Base-by-base conservation (phyloP, 2,888 invertebrate species). In the Gonocerus acuteangulatus region DNA sequence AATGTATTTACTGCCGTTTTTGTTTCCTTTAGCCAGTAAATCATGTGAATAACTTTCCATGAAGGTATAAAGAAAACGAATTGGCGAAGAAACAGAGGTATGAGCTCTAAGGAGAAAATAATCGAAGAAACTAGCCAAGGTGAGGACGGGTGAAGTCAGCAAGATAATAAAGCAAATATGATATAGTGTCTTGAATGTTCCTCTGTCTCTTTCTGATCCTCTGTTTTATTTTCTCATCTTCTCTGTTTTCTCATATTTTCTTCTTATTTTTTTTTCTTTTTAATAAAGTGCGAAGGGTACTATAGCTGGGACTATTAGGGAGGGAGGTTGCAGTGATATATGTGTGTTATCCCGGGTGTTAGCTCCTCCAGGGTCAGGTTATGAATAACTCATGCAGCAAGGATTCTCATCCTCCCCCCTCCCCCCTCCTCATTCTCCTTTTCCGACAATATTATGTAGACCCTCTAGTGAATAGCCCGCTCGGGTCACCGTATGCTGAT, bases 331-430 rank as follows among this genome's bases (percentile, higher is more conserved):
- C 52, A 13, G 57, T 57, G 57, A 57, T 57, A 57, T 57, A 57
- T 57, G 57, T 57, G 45, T 57, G 57, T 57, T 57, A 57, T 57
- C 57, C 47, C 6, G 45, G 32, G 57, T 57, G 57, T 57, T 57
- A 57, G 45, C 47, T 47, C 27, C 45, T 57, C 47, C 57, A 45
- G 57, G 47, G 45, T 57, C 57, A 47, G 44, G 57, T 47, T 45
- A 54, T 54, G 54, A 54, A 54, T 54, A 54, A 54, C 54, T 54
- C 54, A 54, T 54, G 42, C 18, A 19, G 47, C 18, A 22, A 39
- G 15, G 23, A 36, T 34, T 21, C 39, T 15, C n/a, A 4, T n/a
- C 4, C 7, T 9, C 39, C 39, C 39, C 39, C 39, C n/a, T 13
- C n/a, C 22, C 54, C 22, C 39, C 13, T 19, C 21, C 36, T 34